phyloP scores from a whole-genome alignment of 2,888 invertebrate species.

The Tenthredo amoena region DNA sequence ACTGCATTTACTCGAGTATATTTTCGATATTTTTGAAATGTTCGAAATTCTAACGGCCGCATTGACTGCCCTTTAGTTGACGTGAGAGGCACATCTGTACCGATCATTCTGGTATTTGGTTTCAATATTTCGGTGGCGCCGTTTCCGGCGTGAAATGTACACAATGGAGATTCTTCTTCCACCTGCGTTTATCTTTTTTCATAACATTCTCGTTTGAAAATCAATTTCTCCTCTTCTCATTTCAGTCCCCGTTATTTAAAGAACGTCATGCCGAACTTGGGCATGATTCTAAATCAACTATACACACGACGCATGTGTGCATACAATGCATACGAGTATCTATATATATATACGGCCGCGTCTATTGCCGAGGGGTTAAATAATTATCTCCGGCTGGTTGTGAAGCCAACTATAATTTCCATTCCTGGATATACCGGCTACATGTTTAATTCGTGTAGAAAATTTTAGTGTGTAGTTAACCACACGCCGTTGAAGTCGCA shows the following conservation, averaged over 20 bases:
- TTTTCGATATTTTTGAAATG: neutral
- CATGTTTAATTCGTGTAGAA: neutral
- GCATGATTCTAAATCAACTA: neutral
- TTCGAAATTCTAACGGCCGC: neutral
- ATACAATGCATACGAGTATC: neutral
- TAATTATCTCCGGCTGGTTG: constrained; percentile 13
- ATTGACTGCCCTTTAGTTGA: neutral
- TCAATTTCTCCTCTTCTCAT: neutral
- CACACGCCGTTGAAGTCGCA: neutral
- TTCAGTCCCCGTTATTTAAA: neutral
- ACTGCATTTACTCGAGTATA: neutral
- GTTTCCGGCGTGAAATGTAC: neutral
- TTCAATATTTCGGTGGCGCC: neutral
- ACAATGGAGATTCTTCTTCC: neutral
- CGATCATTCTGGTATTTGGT: neutral
- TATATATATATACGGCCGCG: neutral
- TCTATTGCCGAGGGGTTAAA: neutral
- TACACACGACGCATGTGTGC: neutral
- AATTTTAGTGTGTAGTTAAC: constrained; percentile 11
- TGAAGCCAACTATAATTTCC: constrained; percentile 14
- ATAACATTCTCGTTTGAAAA: neutral
- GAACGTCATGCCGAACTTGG: neutral
- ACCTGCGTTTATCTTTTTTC: neutral
- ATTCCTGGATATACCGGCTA: neutral
- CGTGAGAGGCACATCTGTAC: neutral